phyloP scores from a whole-genome alignment of 2,888 invertebrate species.

The Melitaea athalia region DNA sequence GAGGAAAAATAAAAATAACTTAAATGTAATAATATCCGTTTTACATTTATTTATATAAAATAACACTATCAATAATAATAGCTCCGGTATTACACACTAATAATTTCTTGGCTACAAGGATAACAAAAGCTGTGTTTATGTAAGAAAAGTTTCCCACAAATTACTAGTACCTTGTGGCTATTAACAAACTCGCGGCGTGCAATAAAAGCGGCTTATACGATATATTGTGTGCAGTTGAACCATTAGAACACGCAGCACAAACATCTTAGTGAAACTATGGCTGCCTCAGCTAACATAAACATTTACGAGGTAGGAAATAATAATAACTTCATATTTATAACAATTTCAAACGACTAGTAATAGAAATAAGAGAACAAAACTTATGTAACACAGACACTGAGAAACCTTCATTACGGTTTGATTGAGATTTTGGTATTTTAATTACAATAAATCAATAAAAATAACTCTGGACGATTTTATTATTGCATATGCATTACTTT shows the following conservation, averaged over 20 bases:
- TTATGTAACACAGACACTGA: too few relatives aligned
- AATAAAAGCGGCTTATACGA: slow-evolving; percentile 29
- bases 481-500: too few relatives aligned
- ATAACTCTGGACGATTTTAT: too few relatives aligned
- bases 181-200: slow-evolving; percentile 25
- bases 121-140: not conserved
- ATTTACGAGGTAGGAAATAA: not conserved
- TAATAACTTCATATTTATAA: not conserved
- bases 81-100: not conserved
- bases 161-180: slow-evolving; percentile 27
- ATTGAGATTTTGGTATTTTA: too few relatives aligned
- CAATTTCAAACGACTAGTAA: not conserved
- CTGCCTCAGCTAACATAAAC: slow-evolving; percentile 15
- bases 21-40: too few relatives aligned
- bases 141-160: slow-evolving; percentile 18
- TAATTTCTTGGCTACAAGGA: not conserved
- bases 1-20: too few relatives aligned
- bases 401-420: too few relatives aligned
- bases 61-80: too few relatives aligned
- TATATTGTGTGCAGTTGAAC: slow-evolving; percentile 25
- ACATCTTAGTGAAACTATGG: slow-evolving; percentile 22
- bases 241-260: slow-evolving; percentile 25
- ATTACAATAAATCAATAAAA: too few relatives aligned
- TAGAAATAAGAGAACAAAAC: not conserved
- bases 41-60: too few relatives aligned